Base-by-base conservation (phyloP, 1,140 invertebrate genomes). In the Caerostris darwini region DNA sequence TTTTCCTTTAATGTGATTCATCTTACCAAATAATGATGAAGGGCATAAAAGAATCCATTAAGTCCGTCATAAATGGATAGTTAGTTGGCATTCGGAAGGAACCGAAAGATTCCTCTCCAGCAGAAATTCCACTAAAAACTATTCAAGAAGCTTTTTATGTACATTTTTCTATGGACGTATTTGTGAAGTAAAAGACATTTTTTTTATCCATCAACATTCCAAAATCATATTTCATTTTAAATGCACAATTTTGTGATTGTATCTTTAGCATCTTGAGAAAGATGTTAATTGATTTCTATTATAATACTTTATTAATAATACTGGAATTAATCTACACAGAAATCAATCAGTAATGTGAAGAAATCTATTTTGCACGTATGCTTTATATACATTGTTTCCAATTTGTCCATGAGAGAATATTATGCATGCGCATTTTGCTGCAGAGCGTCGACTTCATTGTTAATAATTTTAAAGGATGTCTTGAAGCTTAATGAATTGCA, bases 211-310 rank as follows among this genome's bases (percentile, higher is more conserved):
- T 53, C 5, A 7, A 12, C 8, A 50, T 77, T 12, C 34, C 34
- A 77, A 77, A 77, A 77, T 10, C 71, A 77, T 77, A 77, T 77
- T 77, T 77, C 50, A 77, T 77, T 77, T 53, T 77, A 77, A 77
- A 50, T 77, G 71, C 71, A 8, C 2, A 34, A 53, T 12, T 77
- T 53, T 50, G 4, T 5, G 8, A 50, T 12, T 77, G 71, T 5
- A 2, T 8, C n/a, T n/a, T n/a, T n/a, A n/a, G n/a, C n/a, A n/a
- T n/a, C 34, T 34, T 34, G 34, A 34, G 34, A 34, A 34, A 34
- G 34, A 34, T 34, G 34, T 34, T 34, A 77, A 50, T 50, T 53
- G 12, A 19, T 50, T 77, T 77, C 5, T 3, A 50, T 5, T 12
- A 50, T 77, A 5, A 5, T 12, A 53, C 4, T 12, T 53, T 19